Evolutionary conservation across 2,797 vertebrate species (phyloP).

Genomic region (Melanogrammus aeglefinus): DNA sequence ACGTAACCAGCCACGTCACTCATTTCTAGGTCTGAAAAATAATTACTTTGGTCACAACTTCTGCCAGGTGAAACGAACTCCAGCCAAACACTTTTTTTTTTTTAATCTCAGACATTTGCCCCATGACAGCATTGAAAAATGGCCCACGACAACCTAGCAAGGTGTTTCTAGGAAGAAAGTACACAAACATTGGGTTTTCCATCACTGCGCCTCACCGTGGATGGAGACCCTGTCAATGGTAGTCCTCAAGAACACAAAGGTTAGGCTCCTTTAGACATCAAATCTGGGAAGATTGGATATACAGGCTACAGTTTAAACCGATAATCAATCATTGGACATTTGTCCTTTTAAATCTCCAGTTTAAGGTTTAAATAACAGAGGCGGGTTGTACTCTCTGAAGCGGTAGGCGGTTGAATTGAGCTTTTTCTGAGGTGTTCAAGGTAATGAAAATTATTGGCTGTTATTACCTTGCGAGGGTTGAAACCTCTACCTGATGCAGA

Average conservation of each 20-base stretch:
- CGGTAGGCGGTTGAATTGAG: neutral
- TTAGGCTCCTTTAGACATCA: conserved; percentile 10
- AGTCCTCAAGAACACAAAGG: conserved; percentile 4
- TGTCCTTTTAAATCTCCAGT: neutral
- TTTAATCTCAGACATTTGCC: conserved; percentile 55
- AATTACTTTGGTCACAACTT: conserved; percentile 58
- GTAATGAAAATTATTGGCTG: neutral
- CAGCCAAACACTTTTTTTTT: conserved; percentile 40
- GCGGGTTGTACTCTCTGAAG: neutral
- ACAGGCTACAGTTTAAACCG: neutral
- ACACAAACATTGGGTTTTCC: conserved; percentile 19
- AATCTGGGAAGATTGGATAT: neutral
- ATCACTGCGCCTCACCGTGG: conserved; percentile 13
- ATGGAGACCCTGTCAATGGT: conserved; percentile 41
- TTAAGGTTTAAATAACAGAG: neutral
- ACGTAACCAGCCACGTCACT: conserved; percentile 55
- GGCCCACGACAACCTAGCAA: conserved; percentile 46
- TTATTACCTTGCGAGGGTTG: neutral
- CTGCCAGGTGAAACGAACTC: conserved; percentile 52
- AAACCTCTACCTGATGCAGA: neutral
- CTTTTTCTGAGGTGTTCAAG: neutral
- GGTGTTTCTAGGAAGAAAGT: conserved; percentile 40
- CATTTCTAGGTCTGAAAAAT: conserved; percentile 65
- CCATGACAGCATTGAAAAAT: conserved; percentile 39
- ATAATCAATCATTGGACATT: neutral